phyloP scores from a whole-genome alignment of 1,140 invertebrate species.

The Melitaea cinxia region DNA sequence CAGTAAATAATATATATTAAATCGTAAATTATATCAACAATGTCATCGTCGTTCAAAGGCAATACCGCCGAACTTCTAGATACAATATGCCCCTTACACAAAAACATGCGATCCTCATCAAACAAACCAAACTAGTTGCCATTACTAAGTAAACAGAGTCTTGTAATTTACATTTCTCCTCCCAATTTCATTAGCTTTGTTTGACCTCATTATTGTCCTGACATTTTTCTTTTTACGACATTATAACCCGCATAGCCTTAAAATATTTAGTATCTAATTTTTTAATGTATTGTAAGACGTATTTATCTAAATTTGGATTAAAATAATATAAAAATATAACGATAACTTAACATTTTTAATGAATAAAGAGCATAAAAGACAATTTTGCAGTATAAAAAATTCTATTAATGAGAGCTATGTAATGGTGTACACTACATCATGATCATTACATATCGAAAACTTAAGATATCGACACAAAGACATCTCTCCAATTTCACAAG shows the following conservation, averaged over 20 bases:
- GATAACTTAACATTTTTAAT: no score
- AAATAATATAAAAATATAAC: no score
- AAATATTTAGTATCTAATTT: no score
- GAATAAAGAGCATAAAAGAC: no score
- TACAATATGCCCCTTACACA: constrained; percentile 7
- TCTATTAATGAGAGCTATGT: no score
- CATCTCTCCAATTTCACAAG: constrained; percentile 25
- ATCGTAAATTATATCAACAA: constrained; percentile 1
- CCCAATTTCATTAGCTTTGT: constrained; percentile 29
- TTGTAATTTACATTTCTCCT: constrained; percentile 33
- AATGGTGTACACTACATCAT: no score
- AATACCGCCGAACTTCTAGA: constrained; percentile 1
- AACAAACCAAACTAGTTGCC: constrained; percentile 30
- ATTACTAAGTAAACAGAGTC: constrained; percentile 29
- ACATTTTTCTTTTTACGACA: constrained; percentile 8
- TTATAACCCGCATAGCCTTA: neutral
- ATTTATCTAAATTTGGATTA: no score
- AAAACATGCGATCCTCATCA: constrained; percentile 24
- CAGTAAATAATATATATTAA: neutral
- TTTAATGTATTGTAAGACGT: no score
- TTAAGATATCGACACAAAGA: constrained; percentile 11
- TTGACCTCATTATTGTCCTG: constrained; percentile 32
- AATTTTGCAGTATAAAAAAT: no score
- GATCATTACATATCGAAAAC: neutral
- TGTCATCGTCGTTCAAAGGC: neutral